Base-by-base conservation (phyloP, 2,888 invertebrate genomes). In the Phyto melanocephala region DNA sequence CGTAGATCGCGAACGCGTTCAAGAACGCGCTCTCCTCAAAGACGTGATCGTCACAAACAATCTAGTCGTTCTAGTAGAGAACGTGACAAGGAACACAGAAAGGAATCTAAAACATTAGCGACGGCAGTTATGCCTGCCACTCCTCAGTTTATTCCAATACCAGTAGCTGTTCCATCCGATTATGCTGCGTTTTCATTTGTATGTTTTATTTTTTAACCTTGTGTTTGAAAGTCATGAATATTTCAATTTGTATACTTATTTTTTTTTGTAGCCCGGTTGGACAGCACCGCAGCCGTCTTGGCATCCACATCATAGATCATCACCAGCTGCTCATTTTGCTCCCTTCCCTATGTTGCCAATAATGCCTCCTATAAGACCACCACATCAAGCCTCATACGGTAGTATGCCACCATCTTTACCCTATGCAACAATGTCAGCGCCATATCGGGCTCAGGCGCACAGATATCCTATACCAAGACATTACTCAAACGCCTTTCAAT, bases 81-180 rank as follows among this genome's bases (percentile, higher is more conserved):
- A 33, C 6, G 45, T 3, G 54, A 67, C 7, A 78, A 81, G 10
- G 78, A 62, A 2, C 33, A 37, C 7, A 77, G 33, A 15, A 71
- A 83, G 22, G 35, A 68, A 37, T 0, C 37, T 8, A 56, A 47
- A 11, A 4, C 58, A 13, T 15, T 35, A 50, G 1, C 71, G 13
- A 28, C 35, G 45, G 1, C 50, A 11, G 20, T 63, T 28, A 45
- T 65, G 40, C 33, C 70, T n/a, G 70, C 76, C n/a, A 42, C 83
- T 8, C 70, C 84, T 4, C 84, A 83, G 33, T 80, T 84, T 47
- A 85, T 85, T 50, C 79, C 83, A 54, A 80, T 85, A 45, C 83
- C 85, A 50, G 79, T 85, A 1, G 68, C 83, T 47, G 79, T 84
- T 3, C 80, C 84, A 17, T 58, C 84, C 47, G 84, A 84, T 42